Evolutionary conservation across 2,888 invertebrate species (phyloP).

Genomic region (Eristalinus aeneus): DNA sequence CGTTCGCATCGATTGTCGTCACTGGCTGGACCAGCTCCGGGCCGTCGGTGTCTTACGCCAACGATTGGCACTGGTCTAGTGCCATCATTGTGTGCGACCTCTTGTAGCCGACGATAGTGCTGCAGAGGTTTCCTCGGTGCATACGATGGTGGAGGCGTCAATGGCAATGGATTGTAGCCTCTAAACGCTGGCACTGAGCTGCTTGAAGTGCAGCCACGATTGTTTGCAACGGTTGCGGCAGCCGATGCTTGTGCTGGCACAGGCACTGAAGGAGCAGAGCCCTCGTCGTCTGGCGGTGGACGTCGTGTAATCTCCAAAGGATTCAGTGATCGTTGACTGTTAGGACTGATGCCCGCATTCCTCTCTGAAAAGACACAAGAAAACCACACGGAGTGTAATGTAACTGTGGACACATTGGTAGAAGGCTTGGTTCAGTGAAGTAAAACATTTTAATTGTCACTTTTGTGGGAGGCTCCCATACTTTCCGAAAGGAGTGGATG

Average conservation of each 20-base stretch:
- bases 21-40: conserved; percentile 38
- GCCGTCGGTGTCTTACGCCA: conserved; percentile 23
- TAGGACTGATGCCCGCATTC: conserved; percentile 31
- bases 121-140: conserved; percentile 71
- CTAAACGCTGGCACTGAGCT: conserved; percentile 71
- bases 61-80: conserved; percentile 40
- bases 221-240: conserved; percentile 46
- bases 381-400: conserved; percentile 16
- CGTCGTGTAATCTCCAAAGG: conserved; percentile 62
- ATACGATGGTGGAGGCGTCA: conserved; percentile 79
- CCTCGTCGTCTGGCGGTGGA: conserved; percentile 37
- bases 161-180: conserved; percentile 73
- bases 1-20: conserved; percentile 8
- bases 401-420: neutral
- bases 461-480: neutral
- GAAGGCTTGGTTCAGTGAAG: conserved; percentile 36
- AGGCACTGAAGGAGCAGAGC: neutral
- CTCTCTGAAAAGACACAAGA: conserved; percentile 56
- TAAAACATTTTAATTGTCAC: conserved; percentile 68
- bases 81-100: conserved; percentile 31
- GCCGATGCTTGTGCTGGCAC: conserved; percentile 30
- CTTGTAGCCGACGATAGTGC: conserved; percentile 19
- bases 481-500: neutral
- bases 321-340: conserved; percentile 46
- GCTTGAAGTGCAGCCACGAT: conserved; percentile 24